These are phyloP conservation scores for Dreissena polymorpha DNA, from an alignment of 1,140 invertebrate genomes.

Conservation along the genomic window DNA sequence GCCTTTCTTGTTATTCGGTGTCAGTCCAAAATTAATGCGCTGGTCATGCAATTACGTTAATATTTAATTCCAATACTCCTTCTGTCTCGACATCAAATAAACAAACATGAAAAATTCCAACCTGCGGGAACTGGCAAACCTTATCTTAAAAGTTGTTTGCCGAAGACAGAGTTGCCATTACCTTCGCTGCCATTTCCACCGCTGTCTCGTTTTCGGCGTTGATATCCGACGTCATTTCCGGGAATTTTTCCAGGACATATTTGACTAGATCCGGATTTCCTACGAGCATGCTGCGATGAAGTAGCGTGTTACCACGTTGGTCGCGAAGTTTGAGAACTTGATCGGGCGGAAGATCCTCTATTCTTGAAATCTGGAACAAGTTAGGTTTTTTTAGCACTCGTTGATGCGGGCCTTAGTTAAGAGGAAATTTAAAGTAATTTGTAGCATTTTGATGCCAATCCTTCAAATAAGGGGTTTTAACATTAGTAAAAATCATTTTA, in stretches of 20 bases:
- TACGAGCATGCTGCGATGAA: constrained; percentile 35
- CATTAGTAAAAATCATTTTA: too few relatives aligned
- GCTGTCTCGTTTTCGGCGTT: constrained; percentile 37
- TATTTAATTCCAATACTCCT: neutral
- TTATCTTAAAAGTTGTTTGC: neutral
- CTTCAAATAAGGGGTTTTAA: too few relatives aligned
- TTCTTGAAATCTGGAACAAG: constrained; percentile 23
- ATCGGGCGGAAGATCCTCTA: constrained; percentile 37
- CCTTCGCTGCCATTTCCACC: constrained; percentile 44
- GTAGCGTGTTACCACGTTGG: constrained; percentile 37
- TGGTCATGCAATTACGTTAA: neutral
- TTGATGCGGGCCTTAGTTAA: too few relatives aligned
- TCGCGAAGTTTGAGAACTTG: constrained; percentile 40
- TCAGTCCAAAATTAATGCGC: neutral
- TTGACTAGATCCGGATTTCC: constrained; percentile 41
- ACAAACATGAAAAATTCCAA: neutral
- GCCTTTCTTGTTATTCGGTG: too few relatives aligned
- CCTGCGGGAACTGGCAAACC: neutral
- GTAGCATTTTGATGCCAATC: too few relatives aligned
- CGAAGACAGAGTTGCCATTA: neutral
- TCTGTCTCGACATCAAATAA: too few relatives aligned
- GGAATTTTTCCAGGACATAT: constrained; percentile 28
- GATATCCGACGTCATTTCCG: constrained; percentile 38
- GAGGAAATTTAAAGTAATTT: too few relatives aligned
- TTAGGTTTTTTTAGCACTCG: neutral